Conservation (phyloP, 2,888 invertebrate species). For the Heteropelma amictum region DNA sequence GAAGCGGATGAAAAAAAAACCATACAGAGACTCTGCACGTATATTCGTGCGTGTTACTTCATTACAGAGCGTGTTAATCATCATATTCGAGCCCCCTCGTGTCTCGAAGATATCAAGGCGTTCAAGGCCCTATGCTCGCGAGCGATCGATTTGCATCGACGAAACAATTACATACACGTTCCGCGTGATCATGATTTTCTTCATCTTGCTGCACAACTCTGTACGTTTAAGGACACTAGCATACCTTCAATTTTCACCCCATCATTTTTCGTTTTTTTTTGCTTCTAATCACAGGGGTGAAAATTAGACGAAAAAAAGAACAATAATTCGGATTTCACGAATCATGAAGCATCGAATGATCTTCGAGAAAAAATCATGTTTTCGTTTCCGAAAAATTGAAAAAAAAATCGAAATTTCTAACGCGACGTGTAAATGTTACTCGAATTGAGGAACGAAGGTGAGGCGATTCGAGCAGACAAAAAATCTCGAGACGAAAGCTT, state of each 20-base stretch:
- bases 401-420: too few relatives aligned
- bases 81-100: slow-evolving; percentile 66
- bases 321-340: too few relatives aligned
- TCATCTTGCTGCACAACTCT: slow-evolving; percentile 62
- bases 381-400: background rate
- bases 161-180: slow-evolving; percentile 69
- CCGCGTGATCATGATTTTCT: slow-evolving; percentile 13
- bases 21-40: slow-evolving; percentile 13
- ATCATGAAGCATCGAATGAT: too few relatives aligned
- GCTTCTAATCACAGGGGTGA: too few relatives aligned
- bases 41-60: slow-evolving; percentile 35
- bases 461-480: too few relatives aligned
- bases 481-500: too few relatives aligned
- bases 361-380: background rate
- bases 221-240: slow-evolving; percentile 63
- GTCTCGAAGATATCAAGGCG: slow-evolving; percentile 58
- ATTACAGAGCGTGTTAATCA: slow-evolving; percentile 58
- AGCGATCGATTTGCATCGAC: slow-evolving; percentile 67
- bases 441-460: too few relatives aligned
- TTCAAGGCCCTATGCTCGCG: slow-evolving; percentile 67
- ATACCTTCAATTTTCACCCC: slow-evolving; percentile 38
- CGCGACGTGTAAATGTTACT: too few relatives aligned
- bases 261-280: background rate
- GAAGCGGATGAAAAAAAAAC: slow-evolving; percentile 27
- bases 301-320: too few relatives aligned